phyloP scores from a whole-genome alignment of 2,888 invertebrate genomes.

The Meliscaeva auricollis region DNA sequence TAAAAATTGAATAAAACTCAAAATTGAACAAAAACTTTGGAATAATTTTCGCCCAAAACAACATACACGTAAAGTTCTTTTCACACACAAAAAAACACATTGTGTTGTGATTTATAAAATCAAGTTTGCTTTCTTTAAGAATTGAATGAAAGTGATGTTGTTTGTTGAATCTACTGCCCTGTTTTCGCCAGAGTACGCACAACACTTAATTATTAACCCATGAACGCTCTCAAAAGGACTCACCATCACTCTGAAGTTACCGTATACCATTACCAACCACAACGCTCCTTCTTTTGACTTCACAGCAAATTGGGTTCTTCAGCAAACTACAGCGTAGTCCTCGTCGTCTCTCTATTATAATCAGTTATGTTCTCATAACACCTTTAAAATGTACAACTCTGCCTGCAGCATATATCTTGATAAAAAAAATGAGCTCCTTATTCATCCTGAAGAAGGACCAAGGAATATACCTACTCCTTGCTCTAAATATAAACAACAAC shows the following conservation, averaged over 20 bases:
- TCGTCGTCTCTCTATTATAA: slow-evolving; percentile 54
- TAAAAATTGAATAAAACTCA: too few species aligned
- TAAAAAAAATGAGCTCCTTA: slow-evolving; percentile 25
- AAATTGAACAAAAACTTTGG: too few species aligned
- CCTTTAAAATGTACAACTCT: slow-evolving; percentile 36
- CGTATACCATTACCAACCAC: neutral
- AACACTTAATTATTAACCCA: slow-evolving; percentile 21
- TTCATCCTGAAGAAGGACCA: slow-evolving; percentile 16
- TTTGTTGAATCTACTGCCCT: slow-evolving; percentile 28
- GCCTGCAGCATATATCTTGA: slow-evolving; percentile 8
- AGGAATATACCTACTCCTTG: neutral
- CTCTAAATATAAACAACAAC: neutral
- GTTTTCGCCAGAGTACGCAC: neutral
- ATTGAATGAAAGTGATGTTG: neutral
- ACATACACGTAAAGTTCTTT: too few species aligned
- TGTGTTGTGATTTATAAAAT: too few species aligned
- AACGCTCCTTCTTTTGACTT: slow-evolving; percentile 4
- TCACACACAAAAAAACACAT: too few species aligned
- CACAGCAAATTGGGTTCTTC: slow-evolving; percentile 35
- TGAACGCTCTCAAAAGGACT: slow-evolving; percentile 9
- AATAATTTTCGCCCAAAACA: too few species aligned
- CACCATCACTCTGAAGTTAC: neutral
- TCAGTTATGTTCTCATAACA: slow-evolving; percentile 59
- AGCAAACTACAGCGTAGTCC: neutral
- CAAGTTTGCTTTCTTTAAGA: too few species aligned